phyloP scores from a whole-genome alignment of 2,888 invertebrate genomes.

The Stomorhina lunata region DNA sequence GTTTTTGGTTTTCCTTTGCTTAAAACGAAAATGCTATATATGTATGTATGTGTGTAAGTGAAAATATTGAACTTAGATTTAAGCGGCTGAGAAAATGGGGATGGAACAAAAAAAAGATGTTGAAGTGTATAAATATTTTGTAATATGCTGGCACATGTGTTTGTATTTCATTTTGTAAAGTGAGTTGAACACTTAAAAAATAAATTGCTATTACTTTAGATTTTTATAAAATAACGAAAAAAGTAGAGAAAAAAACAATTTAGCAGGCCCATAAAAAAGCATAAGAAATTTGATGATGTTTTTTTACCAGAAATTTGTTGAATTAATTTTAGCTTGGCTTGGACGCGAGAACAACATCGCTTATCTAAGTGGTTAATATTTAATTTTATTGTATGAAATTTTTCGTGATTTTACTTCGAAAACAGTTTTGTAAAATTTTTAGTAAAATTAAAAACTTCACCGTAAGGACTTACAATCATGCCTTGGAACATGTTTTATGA shows the following conservation, averaged over 20 bases:
- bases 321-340: too few species aligned
- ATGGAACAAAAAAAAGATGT: background rate
- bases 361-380: too few species aligned
- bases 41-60: background rate
- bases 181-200: conserved; percentile 43
- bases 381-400: too few species aligned
- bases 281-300: background rate
- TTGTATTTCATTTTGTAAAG: conserved; percentile 40
- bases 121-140: background rate
- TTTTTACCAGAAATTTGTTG: too few species aligned
- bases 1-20: too few species aligned
- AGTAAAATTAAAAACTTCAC: too few species aligned
- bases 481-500: too few species aligned
- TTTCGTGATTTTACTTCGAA: too few species aligned
- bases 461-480: too few species aligned
- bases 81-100: too few species aligned
- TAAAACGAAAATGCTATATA: background rate
- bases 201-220: conserved; percentile 15
- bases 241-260: background rate
- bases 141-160: conserved; percentile 23
- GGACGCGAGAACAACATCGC: too few species aligned
- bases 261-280: background rate
- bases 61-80: conserved; percentile 6
- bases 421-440: too few species aligned
- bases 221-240: background rate